A percentile compares a stretch with the other conserved stretches of the same genome.
Conservation (phyloP, 2,113 vertebrate genomes). For the Odobenus rosmarus region DNA sequence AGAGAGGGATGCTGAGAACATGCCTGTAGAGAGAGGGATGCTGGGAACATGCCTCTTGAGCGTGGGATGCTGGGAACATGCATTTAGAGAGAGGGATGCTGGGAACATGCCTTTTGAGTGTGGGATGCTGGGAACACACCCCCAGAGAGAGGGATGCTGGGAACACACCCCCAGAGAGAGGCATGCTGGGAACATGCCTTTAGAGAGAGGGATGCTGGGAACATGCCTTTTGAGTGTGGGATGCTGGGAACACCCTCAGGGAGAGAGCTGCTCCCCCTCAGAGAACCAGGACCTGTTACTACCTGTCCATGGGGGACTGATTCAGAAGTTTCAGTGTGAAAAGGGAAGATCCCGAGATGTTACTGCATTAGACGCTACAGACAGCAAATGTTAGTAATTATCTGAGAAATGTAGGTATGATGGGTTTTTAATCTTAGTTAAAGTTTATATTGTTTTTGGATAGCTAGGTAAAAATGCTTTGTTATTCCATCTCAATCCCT, state of each 20-base stretch:
- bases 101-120: neutral
- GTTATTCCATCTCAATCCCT: neutral
- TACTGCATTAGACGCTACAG: neutral
- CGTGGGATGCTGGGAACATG: neutral
- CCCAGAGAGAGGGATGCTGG: neutral
- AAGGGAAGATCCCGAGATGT: neutral
- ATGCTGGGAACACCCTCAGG: neutral
- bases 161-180: neutral
- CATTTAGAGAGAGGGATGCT: neutral
- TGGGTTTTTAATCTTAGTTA: conserved; percentile 3
- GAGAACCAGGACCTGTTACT: too few species aligned
- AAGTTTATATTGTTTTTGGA: neutral
- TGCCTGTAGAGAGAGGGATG: neutral
- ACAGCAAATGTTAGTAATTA: neutral
- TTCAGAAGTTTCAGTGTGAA: neutral
- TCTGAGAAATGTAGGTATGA: neutral
- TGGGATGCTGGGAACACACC: neutral
- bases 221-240: neutral
- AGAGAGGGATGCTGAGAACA: neutral
- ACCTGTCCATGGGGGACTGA: neutral
- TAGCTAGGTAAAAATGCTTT: neutral
- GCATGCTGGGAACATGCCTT: neutral
- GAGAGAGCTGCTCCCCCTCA: neutral
- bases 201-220: neutral
- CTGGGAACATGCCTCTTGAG: neutral